These are phyloP conservation scores for Bos indicus DNA, from an alignment of 2,113 vertebrate genomes.

Conservation along the genomic window DNA sequence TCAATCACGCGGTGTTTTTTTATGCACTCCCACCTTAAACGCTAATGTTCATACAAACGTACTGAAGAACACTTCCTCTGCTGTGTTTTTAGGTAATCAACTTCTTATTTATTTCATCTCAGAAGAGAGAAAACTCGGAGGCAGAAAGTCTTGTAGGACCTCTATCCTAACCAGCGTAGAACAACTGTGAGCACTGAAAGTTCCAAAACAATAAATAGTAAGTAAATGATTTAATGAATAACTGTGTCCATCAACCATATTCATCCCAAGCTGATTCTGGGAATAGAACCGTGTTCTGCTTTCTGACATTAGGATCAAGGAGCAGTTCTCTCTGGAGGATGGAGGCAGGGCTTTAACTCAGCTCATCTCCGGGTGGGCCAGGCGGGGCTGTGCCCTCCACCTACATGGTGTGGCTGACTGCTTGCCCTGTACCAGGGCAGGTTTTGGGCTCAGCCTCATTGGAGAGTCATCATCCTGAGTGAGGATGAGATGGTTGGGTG, in stretches of 20 bases:
- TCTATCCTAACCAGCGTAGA: conserved; percentile 47
- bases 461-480: not conserved
- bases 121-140: not conserved
- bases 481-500: not conserved
- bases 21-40: not conserved
- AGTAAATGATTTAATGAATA: not conserved
- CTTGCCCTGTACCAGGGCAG: conserved; percentile 27
- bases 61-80: conserved; percentile 23
- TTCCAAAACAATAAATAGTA: conserved; percentile 46
- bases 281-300: conserved; percentile 61
- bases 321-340: conserved; percentile 23
- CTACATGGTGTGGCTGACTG: not conserved
- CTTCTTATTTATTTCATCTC: conserved; percentile 65
- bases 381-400: not conserved
- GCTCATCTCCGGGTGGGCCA: not conserved
- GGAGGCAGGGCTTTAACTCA: not conserved
- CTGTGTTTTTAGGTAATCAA: conserved; percentile 55
- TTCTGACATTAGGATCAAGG: conserved; percentile 53
- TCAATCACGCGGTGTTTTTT: not conserved
- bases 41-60: conserved; percentile 16
- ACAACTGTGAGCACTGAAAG: conserved; percentile 23
- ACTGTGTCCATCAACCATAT: conserved; percentile 31
- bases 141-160: conserved; percentile 50
- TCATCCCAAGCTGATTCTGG: conserved; percentile 63
- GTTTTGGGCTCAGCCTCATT: conserved; percentile 53